Evolutionary conservation across 2,888 invertebrate species (phyloP).

Genomic region (Leptinotarsa haldemani): DNA sequence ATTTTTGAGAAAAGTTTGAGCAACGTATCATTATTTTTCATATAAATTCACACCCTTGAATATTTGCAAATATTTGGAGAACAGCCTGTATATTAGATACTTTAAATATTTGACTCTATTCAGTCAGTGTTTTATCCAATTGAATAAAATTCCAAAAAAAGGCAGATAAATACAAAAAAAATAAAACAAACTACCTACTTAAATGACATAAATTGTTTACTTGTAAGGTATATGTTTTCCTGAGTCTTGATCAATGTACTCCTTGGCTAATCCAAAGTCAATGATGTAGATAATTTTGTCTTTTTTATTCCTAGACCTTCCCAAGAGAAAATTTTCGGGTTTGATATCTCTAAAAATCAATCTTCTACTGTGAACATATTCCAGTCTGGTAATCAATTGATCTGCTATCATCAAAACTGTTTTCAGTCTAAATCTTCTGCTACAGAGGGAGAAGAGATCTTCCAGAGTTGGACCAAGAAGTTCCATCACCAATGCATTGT

Average conservation of each 20-base stretch:
- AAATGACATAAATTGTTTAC: conserved; percentile 37
- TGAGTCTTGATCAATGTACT: conserved; percentile 99
- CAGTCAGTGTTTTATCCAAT: background rate
- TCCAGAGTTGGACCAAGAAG: conserved; percentile 79
- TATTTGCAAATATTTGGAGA: no score
- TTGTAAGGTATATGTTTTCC: conserved; percentile 99
- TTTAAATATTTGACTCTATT: no score
- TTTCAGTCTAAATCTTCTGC: conserved; percentile 77
- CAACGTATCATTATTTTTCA: no score
- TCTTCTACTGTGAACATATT: conserved; percentile 99
- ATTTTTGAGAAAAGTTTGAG: no score
- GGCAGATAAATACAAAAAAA: background rate
- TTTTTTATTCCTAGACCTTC: conserved; percentile 95
- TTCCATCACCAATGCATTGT: conserved; percentile 81
- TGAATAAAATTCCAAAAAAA: background rate
- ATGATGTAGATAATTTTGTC: conserved; percentile 99
- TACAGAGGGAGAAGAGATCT: conserved; percentile 79
- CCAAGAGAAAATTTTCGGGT: conserved; percentile 99
- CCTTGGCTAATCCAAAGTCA: conserved; percentile 99
- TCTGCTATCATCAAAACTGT: conserved; percentile 80
- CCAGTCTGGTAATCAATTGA: conserved; percentile 91
- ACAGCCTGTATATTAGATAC: no score
- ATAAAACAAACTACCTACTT: background rate
- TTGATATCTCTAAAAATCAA: conserved; percentile 99
- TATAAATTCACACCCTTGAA: no score